A percentile compares a stretch with the other conserved stretches of the same genome.
phyloP scores from a whole-genome alignment of 2,888 invertebrate genomes.

The Conistra vaccinii region DNA sequence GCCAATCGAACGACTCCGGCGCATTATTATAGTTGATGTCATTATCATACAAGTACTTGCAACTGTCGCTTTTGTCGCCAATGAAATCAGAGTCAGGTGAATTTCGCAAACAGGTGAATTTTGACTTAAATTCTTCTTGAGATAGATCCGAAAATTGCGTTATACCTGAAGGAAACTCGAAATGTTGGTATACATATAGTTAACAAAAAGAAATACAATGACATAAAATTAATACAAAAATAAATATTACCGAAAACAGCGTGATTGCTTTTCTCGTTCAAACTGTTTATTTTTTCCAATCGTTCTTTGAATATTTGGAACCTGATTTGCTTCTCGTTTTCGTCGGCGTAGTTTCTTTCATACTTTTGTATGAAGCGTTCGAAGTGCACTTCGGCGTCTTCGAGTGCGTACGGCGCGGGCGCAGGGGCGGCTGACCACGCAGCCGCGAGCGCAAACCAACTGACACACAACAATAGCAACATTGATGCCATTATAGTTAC shows the following conservation, averaged over 20 bases:
- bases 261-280: slow-evolving; percentile 23
- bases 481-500: slow-evolving; percentile 14
- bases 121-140: slow-evolving; percentile 25
- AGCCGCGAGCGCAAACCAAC: slow-evolving; percentile 7
- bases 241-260: slow-evolving; percentile 38
- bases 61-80: background rate
- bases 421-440: background rate
- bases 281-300: slow-evolving; percentile 16
- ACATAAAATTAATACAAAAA: background rate
- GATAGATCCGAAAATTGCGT: slow-evolving; percentile 47
- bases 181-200: background rate
- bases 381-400: slow-evolving; percentile 45
- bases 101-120: background rate
- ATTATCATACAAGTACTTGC: slow-evolving; percentile 1
- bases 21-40: slow-evolving; percentile 44
- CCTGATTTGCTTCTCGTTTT: slow-evolving; percentile 46
- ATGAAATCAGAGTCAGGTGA: background rate
- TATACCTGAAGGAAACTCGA: slow-evolving; percentile 37
- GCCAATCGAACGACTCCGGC: slow-evolving; percentile 92
- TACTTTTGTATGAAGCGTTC: slow-evolving; percentile 40
- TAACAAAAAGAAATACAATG: background rate
- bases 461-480: slow-evolving; percentile 23
- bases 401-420: slow-evolving; percentile 2
- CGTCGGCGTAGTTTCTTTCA: slow-evolving; percentile 28
- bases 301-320: slow-evolving; percentile 51